Conservation (phyloP, 2,888 invertebrate species). For the Brenthis hecate region DNA sequence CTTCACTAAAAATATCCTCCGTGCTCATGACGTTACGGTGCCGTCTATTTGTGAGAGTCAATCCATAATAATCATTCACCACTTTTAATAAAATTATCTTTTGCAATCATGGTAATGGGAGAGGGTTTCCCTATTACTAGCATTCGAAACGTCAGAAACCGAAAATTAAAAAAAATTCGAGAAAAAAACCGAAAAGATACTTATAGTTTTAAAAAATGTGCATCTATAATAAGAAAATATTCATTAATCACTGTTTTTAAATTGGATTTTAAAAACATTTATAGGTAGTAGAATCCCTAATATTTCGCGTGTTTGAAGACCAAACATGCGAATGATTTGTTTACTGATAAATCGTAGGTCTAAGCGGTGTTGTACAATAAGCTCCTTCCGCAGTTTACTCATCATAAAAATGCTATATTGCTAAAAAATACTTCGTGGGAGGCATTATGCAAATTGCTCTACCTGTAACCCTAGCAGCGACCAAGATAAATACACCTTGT, state of each 20-base stretch:
- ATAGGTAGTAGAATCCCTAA: not conserved
- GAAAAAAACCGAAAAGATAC: not conserved
- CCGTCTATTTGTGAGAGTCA: too few species aligned
- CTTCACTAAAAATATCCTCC: too few species aligned
- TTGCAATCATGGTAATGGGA: too few species aligned
- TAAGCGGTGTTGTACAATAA: conserved; percentile 13
- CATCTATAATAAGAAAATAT: not conserved
- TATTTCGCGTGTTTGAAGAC: not conserved
- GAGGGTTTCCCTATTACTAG: too few species aligned
- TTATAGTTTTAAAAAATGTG: too few species aligned
- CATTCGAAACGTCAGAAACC: not conserved
- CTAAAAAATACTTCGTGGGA: conserved; percentile 68
- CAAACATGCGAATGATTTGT: conserved; percentile 13
- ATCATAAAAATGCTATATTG: conserved; percentile 45
- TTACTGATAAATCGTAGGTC: conserved; percentile 16
- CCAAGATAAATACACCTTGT: conserved; percentile 71
- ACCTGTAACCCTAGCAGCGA: conserved; percentile 73
- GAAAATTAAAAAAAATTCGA: not conserved
- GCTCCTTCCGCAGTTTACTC: conserved; percentile 37
- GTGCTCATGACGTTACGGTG: too few species aligned
- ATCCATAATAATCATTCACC: too few species aligned
- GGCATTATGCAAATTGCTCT: conserved; percentile 79
- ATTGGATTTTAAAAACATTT: not conserved
- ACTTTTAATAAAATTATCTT: too few species aligned
- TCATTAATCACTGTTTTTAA: not conserved